phyloP scores from a whole-genome alignment of 2,113 vertebrate genomes.

The Acanthochromis polyacanthus region DNA sequence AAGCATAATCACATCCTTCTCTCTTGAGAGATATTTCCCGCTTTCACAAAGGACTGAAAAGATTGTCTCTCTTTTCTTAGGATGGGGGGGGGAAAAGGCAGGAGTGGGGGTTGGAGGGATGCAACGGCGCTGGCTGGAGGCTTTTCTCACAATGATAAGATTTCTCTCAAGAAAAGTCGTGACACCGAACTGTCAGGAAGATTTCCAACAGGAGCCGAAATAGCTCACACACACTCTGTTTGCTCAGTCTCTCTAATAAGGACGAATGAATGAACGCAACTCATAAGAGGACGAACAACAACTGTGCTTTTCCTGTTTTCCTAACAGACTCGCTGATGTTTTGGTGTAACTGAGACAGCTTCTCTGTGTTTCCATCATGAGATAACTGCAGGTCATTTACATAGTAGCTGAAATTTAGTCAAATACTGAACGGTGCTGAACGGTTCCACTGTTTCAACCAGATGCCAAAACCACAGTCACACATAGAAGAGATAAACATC shows the following conservation, averaged over 20 bases:
- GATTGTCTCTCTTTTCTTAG: conserved; percentile 71
- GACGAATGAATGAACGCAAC: background rate
- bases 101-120: background rate
- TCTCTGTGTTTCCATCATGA: conserved; percentile 12
- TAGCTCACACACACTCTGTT: background rate
- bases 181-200: conserved; percentile 24
- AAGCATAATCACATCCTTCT: conserved; percentile 79
- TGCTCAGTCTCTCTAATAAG: background rate
- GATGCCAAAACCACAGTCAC: conserved; percentile 15
- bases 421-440: conserved; percentile 76
- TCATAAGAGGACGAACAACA: background rate
- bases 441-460: conserved; percentile 48
- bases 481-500: conserved; percentile 51
- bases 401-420: conserved; percentile 74
- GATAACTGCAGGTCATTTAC: conserved; percentile 63
- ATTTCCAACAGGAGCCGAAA: conserved; percentile 13
- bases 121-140: conserved; percentile 23
- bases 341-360: background rate
- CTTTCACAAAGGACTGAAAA: conserved; percentile 75
- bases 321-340: background rate
- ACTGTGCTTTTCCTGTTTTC: background rate
- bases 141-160: conserved; percentile 83
- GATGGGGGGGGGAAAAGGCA: conserved; percentile 38
- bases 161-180: conserved; percentile 68
- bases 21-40: conserved; percentile 75